Evolutionary conservation across 2,797 vertebrate species (phyloP), one percentile per base, ranked within the genome.

Genomic region (Etheostoma nigrum): DNA sequence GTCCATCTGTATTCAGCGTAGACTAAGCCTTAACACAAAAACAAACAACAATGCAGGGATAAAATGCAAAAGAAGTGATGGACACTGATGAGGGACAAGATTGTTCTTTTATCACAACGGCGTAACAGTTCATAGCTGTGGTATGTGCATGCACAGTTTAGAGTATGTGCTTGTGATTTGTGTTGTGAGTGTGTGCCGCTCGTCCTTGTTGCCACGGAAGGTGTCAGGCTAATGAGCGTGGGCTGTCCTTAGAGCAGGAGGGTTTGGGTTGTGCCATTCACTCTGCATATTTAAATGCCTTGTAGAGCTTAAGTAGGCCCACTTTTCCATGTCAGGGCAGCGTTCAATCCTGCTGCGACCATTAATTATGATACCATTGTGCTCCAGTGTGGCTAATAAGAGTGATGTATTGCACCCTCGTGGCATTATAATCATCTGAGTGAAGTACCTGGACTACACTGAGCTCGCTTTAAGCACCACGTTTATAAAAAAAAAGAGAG

Each of bases 341-440:
- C 81, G 87, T 92, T 94, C 92, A 93, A 93, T 94, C 94, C 94
- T 94, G 94, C 93, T 94, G 93, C 88, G 93, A 93, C 94, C 94
- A 94, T 95, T 96, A 96, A 96, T 96, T 95, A 96, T 95, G 92
- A 94, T 93, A 93, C 92, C 93, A 94, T 95, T 95, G 94, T 95
- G 94, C 93, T 94, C 92, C 90, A 83, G 90, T 93, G 94, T 93
- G 93, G 92, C 94, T 95, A 95, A 95, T 95, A 95, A 93, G 94
- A 95, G 94, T 93, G 94, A 94, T 94, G 93, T 93, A 94, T 93
- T 94, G 94, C 92, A 94, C 93, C 94, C 93, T 93, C 65, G 86
- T 94, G 94, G 93, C 92, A 92, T 94, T 93, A 89, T 92, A 93
- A 94, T 93, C 92, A 93, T 92, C 87, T 87, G 90, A 92, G 88